phyloP scores from a whole-genome alignment of 2,888 invertebrate species.

The Alentia gelatinosa region DNA sequence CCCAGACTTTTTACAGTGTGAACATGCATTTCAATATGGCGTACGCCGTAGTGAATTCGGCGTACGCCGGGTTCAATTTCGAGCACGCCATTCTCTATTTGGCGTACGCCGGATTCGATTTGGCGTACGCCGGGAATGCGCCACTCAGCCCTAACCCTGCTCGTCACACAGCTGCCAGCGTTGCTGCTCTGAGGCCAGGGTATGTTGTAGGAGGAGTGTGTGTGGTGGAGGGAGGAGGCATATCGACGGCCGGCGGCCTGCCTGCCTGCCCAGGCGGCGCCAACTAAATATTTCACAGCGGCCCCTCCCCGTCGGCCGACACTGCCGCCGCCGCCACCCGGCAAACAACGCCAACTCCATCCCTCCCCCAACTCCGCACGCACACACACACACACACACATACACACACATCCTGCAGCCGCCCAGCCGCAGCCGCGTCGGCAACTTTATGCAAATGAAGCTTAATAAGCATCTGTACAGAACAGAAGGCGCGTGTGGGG shows the following conservation, averaged over 20 bases:
- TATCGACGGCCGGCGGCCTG: neutral
- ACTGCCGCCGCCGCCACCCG: neutral
- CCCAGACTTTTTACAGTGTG: too few relatives aligned
- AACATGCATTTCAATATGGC: too few relatives aligned
- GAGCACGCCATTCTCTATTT: too few relatives aligned
- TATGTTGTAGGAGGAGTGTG: too few relatives aligned
- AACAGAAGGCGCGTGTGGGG: neutral
- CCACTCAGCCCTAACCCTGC: too few relatives aligned
- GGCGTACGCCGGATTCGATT: too few relatives aligned
- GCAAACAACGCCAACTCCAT: neutral
- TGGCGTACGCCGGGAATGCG: too few relatives aligned
- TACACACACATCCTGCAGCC: neutral
- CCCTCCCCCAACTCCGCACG: neutral
- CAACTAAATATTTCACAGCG: neutral
- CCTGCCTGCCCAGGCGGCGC: neutral
- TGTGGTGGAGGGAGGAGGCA: too few relatives aligned
- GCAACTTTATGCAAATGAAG: constrained; percentile 31
- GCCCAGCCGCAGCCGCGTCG: neutral
- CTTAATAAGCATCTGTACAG: constrained; percentile 17
- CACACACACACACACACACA: neutral
- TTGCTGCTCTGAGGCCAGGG: too few relatives aligned
- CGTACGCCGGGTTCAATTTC: too few relatives aligned
- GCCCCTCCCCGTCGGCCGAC: neutral
- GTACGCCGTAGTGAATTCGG: too few relatives aligned
- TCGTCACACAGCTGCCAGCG: neutral